phyloP scores from a whole-genome alignment of 2,888 invertebrate genomes.

The Oxycera nigricornis region DNA sequence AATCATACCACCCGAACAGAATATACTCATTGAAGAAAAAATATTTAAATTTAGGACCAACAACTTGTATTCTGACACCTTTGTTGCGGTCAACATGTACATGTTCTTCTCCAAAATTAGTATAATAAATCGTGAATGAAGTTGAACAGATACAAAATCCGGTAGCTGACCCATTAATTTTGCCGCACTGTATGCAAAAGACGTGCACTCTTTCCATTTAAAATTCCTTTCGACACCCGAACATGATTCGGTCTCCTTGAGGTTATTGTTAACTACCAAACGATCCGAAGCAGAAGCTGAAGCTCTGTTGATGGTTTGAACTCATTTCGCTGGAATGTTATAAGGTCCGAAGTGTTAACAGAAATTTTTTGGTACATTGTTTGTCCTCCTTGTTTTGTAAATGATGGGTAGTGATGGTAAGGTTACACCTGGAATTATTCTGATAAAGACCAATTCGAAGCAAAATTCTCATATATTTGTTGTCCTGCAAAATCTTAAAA shows the following conservation, averaged over 20 bases:
- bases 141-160: background rate
- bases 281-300: background rate
- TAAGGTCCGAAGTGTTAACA: background rate
- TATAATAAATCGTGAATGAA: constrained; percentile 12
- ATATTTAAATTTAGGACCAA: background rate
- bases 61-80: background rate
- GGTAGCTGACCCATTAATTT: constrained; percentile 28
- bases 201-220: constrained; percentile 7
- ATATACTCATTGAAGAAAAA: background rate
- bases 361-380: no score
- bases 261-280: background rate
- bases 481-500: background rate
- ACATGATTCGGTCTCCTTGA: constrained; percentile 29
- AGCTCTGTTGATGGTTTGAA: background rate
- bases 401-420: background rate
- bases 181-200: background rate
- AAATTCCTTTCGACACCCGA: constrained; percentile 35
- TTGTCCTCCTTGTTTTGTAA: no score
- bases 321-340: background rate
- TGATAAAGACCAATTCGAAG: background rate
- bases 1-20: background rate
- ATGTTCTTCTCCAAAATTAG: background rate
- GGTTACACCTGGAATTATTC: background rate
- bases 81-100: background rate
- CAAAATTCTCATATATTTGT: background rate